These are phyloP conservation scores for Lasioglossum marginatum DNA, from an alignment of 2,888 invertebrate genomes.

Conservation along the genomic window DNA sequence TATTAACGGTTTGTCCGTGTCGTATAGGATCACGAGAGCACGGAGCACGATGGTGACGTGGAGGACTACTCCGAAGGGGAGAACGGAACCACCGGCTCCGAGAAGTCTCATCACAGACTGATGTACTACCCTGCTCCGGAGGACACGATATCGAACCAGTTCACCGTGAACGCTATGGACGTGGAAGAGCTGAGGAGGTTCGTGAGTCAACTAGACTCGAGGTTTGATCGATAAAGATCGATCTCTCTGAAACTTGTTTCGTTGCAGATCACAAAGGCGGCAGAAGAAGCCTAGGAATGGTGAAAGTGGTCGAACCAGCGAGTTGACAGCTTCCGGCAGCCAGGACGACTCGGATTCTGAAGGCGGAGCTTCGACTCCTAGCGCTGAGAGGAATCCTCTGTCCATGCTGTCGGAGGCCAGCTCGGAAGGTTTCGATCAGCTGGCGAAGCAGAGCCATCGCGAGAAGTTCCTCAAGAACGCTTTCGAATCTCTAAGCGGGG, in stretches of 20 bases:
- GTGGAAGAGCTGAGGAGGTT: conserved; percentile 92
- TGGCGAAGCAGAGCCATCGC: conserved; percentile 85
- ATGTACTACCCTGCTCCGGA: conserved; percentile 91
- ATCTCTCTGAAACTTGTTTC: not conserved
- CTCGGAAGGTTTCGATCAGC: conserved; percentile 88
- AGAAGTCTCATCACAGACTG: conserved; percentile 87
- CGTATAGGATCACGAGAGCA: conserved; percentile 86
- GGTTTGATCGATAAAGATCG: not conserved
- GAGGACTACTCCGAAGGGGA: conserved; percentile 93
- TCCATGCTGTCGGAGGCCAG: conserved; percentile 90
- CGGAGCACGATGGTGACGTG: conserved; percentile 94
- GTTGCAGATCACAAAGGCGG: conserved; percentile 78
- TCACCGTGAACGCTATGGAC: conserved; percentile 95
- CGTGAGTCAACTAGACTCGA: not conserved
- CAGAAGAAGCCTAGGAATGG: conserved; percentile 77
- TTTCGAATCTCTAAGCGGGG: conserved; percentile 90
- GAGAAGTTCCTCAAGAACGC: conserved; percentile 89
- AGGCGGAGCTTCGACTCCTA: conserved; percentile 91
- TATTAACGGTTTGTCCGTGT: not conserved
- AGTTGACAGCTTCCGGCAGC: conserved; percentile 85
- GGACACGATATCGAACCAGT: conserved; percentile 89
- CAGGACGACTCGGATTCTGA: conserved; percentile 89
- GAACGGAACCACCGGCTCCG: conserved; percentile 88
- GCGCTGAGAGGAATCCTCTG: conserved; percentile 91
- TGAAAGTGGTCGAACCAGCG: conserved; percentile 79